Base-by-base conservation (phyloP, 1,140 invertebrate genomes). In the Lordiphosa collinella region DNA sequence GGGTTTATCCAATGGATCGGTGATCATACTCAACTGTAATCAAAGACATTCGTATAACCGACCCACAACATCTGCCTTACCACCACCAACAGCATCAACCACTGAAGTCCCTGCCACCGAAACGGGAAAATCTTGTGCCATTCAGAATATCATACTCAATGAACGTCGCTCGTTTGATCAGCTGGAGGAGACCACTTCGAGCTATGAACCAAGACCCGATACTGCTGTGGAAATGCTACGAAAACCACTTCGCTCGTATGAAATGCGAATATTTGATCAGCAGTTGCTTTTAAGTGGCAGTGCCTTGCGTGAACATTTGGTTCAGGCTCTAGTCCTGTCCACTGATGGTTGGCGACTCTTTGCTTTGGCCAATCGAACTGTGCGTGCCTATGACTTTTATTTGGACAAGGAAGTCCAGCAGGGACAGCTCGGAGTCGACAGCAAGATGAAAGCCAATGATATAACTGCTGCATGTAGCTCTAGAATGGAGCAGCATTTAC, bases 141-240 rank as follows among this genome's bases (percentile, higher is more conserved):
- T 89, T 36, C 88, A 89, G 53, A 89, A 89, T 31, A 88, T 89
- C 11, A 82, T 89, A 18, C 69, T 86, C 4, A 88, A 86, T 47
- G 85, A 87, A 18, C 71, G 86, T 7, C 69, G 70, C 32, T 71
- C 70, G 10, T 84, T 78, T 18, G 74, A 88, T 11, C 56, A 78
- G 11, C 9, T 44, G 36, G 55, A 41, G 4, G 22, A 36, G 35
- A 55, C 29, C 11, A 36, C 16, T 8, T 29, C 10, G 31, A 44
- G 32, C 40, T 66, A 47, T 16, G 70, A 71, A n/a, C 13, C 22
- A 10, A 56, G 80, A 2, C 82, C 86, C 0, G 55, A 75, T 4
- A 88, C 84, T 0, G 86, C 86, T 0, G 14, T 85, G 35, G 61
- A 73, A 13, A 35, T 78, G n/a, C 50, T 88, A 9, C 61, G 63